A percentile compares a stretch with the other conserved stretches of the same genome.
phyloP scores from a whole-genome alignment of 1,140 invertebrate species.

The Triops cancriformis region DNA sequence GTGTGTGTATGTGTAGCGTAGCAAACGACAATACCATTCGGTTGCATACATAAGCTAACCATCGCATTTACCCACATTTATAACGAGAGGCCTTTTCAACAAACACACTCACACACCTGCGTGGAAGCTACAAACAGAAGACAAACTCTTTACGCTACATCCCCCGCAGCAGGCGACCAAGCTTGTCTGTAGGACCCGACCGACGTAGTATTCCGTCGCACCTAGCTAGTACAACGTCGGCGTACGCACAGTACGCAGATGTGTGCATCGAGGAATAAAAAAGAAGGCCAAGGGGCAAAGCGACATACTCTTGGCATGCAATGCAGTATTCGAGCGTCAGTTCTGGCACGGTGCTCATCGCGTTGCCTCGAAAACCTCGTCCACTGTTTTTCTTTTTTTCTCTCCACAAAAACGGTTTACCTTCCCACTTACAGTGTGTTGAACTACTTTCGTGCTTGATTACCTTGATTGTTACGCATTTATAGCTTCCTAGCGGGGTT shows the following conservation, averaged over 20 bases:
- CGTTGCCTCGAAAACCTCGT: not conserved
- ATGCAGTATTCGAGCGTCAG: not conserved
- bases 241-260: not conserved
- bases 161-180: not conserved
- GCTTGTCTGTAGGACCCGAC: not conserved
- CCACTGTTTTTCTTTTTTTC: not conserved
- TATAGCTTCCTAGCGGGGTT: too few relatives aligned
- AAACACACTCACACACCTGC: not conserved
- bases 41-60: not conserved
- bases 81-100: not conserved
- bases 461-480: too few relatives aligned
- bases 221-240: not conserved
- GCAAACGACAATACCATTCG: not conserved
- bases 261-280: not conserved
- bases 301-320: constrained; percentile 4
- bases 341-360: not conserved
- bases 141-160: not conserved
- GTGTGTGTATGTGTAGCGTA: not conserved
- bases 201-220: not conserved
- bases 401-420: not conserved
- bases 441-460: too few relatives aligned
- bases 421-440: too few relatives aligned
- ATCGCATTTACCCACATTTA: not conserved
- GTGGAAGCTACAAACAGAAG: not conserved
- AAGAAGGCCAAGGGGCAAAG: not conserved